These are phyloP conservation scores for Zaprionus tsacasi DNA, from an alignment of 1,140 invertebrate genomes.

Conservation along the genomic window DNA sequence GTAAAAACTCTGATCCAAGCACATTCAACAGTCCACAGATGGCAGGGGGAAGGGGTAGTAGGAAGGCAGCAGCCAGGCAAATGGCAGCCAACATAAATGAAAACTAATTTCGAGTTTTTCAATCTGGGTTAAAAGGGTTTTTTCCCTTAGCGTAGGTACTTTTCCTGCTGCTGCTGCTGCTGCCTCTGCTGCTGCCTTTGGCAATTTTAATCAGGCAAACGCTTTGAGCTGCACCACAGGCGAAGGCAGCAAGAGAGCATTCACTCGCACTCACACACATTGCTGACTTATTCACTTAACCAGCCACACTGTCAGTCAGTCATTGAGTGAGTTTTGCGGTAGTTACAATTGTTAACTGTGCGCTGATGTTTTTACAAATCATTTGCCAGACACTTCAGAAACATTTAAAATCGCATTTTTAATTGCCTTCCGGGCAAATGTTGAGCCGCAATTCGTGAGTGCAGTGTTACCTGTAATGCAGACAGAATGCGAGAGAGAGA, in stretches of 20 bases:
- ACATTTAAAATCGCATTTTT: conserved; percentile 73
- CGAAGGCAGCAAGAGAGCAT: conserved; percentile 42
- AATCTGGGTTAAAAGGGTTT: conserved; percentile 81
- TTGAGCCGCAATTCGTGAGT: conserved; percentile 26
- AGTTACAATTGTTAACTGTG: conserved; percentile 32
- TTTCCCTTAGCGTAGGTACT: conserved; percentile 14
- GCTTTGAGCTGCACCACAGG: conserved; percentile 60
- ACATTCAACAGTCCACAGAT: conserved; percentile 21
- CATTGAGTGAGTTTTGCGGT: background rate
- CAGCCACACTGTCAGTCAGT: background rate
- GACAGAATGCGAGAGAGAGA: background rate
- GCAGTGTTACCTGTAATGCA: background rate
- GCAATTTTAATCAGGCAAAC: conserved; percentile 73
- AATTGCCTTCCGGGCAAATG: conserved; percentile 54
- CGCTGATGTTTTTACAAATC: conserved; percentile 68
- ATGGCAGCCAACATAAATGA: conserved; percentile 66
- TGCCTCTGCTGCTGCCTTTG: conserved; percentile 47
- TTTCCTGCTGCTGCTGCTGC: conserved; percentile 36
- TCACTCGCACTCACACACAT: conserved; percentile 28
- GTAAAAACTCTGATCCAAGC: conserved; percentile 43
- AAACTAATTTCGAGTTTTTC: conserved; percentile 82
- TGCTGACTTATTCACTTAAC: background rate
- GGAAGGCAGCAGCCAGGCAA: background rate
- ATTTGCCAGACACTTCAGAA: conserved; percentile 76
- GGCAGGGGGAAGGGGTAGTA: background rate